Evolutionary conservation across 2,113 vertebrate genomes (phyloP), one percentile per base, ranked within the genome.

Genomic region (Sapajus apella): DNA sequence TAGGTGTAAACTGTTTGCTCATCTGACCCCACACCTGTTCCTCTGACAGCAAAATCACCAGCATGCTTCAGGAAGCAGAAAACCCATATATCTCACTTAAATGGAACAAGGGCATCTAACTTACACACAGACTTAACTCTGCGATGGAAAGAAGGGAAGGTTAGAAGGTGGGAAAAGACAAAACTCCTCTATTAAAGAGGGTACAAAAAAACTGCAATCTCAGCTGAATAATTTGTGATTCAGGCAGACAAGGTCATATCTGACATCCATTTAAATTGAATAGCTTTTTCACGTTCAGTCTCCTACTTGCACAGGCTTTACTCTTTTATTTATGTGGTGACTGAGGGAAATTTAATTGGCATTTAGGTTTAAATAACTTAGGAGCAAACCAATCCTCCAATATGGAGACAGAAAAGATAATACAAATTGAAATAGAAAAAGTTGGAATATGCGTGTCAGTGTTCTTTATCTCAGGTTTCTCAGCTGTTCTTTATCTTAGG

Each of bases 171-270:
- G 27, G 23, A 56, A 70, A 50, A 94, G 81, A 95, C 64, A 43
- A 87, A 83, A 68, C 32, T 95, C 61, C 66, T 94, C 66, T 73
- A 52, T 92, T 91, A 83, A 1, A 58, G 52, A 87, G 35, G 87
- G 20, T 52, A 96, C 87, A 23, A 47, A 91, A 85, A 73, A 85
- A 73, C 20, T 72, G 64, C 56, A 68, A 80, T 87, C 45, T 40
- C 64, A 45, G 55, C 61, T 50, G 95, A 95, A 91, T 92, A 61
- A 40, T 82, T 58, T 87, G 76, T 93, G 95, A 88, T 72, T 66
- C 86, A 61, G 85, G 85, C 45, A 95, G 92, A 96, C 96, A 97
- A 96, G 97, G 95, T 96, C 97, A 91, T 45, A 94, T 43, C 66
- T 91, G 85, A 96, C 95, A 96, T 93, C 92, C 81, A 82, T 66